These are phyloP conservation scores for Metopia argyrocephala DNA, from an alignment of 2,888 invertebrate species.

Conservation along the genomic window DNA sequence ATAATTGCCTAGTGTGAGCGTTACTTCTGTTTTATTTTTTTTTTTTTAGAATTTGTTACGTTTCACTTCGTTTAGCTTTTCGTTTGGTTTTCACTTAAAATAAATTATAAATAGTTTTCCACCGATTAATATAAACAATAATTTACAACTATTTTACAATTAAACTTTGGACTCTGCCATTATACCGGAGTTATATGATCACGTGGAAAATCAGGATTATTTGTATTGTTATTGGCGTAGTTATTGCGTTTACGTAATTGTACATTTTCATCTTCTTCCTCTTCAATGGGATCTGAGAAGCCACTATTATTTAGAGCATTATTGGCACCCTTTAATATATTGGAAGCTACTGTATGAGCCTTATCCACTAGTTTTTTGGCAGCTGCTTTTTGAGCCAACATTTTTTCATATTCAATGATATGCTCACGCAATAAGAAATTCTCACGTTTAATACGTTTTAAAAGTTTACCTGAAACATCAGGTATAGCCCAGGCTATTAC, in stretches of 20 bases:
- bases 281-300: constrained; percentile 54
- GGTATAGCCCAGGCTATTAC: constrained; percentile 88
- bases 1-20: too few relatives aligned
- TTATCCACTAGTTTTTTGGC: constrained; percentile 55
- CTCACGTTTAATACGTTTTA: constrained; percentile 85
- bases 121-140: too few relatives aligned
- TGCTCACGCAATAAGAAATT: constrained; percentile 86
- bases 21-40: too few relatives aligned
- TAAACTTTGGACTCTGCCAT: constrained; percentile 22
- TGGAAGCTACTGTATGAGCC: constrained; percentile 42
- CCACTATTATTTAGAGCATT: constrained; percentile 34
- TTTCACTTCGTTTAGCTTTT: not conserved
- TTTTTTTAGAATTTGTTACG: too few relatives aligned
- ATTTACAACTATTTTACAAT: not conserved
- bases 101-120: not conserved
- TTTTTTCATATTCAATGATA: constrained; percentile 85
- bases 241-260: constrained; percentile 57
- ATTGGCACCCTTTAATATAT: constrained; percentile 22
- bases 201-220: constrained; percentile 54
- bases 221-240: constrained; percentile 52
- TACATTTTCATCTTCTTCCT: constrained; percentile 56
- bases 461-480: constrained; percentile 85
- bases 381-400: constrained; percentile 63
- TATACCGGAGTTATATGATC: constrained; percentile 71
- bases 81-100: not conserved